Evolutionary conservation across 2,797 vertebrate genomes (phyloP), one percentile per base, ranked within the genome.

Genomic region (Megaceryle alcyon): DNA sequence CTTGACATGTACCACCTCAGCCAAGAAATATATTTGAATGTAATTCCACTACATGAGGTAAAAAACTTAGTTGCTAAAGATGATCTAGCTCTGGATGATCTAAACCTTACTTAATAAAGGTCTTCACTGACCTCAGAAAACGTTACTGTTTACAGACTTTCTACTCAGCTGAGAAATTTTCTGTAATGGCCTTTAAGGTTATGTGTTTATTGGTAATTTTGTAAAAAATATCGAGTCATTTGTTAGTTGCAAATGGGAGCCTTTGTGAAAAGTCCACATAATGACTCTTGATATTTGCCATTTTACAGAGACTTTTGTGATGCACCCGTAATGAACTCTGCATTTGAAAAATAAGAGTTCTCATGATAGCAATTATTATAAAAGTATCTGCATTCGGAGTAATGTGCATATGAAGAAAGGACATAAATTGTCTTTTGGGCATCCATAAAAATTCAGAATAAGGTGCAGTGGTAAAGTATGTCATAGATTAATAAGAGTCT

Each of bases 201-300:
- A n/a, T 18, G 25, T 79, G 60, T 75, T 92, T 91, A 72, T 84
- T 73, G 65, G 63, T 84, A 66, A 82, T 20, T 90, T 46, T 68
- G 25, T 48, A 69, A 69, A 46, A 48, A 51, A 51, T 28, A 37
- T 10, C 46, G 46, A 51, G 26, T 69, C 33, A 51, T 82, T 31
- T 46, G 25, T 63, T 46, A 86, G 54, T 33, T 83, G 49, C 43
- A 59, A 78, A 79, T 71, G 21, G 43, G 35, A 94, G 57, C 43
- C 17, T 86, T 72, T 76, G 20, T 86, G 51, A 69, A 84, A 94
- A 91, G 64, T 28, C 31, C 33, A 28, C 17, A 15, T 56, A 82
- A 76, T 53, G 35, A 65, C 70, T 63, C 60, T 43, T 93, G 81
- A 59, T 86, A 88, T 69, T 86, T 92, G 54, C 26, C 54, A 5